Evolutionary conservation across 2,797 vertebrate genomes (phyloP).

Genomic region (Sebastes trivittatus): DNA sequence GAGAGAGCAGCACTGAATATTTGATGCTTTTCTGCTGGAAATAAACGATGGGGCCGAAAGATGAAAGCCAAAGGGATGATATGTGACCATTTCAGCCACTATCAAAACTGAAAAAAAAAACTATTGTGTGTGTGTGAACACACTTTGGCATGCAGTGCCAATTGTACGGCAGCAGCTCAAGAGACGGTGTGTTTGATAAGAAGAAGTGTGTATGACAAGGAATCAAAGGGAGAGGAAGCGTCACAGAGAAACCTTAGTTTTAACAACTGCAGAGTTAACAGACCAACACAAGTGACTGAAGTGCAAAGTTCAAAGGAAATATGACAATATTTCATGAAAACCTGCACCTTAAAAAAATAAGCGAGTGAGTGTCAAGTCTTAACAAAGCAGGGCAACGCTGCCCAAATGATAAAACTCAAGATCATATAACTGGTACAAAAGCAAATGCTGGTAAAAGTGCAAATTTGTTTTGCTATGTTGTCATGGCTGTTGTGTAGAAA

Average conservation of each 20-base stretch:
- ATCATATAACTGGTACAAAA: not conserved
- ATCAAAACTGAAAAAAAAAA: not conserved
- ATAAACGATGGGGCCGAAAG: conserved; percentile 1
- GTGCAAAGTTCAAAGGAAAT: conserved; percentile 41
- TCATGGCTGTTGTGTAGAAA: not conserved
- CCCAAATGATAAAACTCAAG: not conserved
- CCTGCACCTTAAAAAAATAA: conserved; percentile 9
- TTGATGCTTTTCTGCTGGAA: conserved; percentile 26
- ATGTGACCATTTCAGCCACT: not conserved
- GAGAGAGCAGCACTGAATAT: conserved; percentile 34
- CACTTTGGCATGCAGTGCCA: not conserved
- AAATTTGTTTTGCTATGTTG: not conserved
- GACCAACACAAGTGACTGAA: conserved; percentile 28
- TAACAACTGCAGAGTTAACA: conserved; percentile 38
- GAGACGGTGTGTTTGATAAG: not conserved
- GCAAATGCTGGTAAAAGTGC: not conserved
- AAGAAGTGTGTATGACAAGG: conserved; percentile 6
- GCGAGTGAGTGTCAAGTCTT: not conserved
- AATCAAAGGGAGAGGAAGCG: conserved; percentile 25
- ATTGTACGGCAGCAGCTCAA: not conserved
- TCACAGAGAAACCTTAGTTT: conserved; percentile 11
- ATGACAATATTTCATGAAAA: conserved; percentile 14
- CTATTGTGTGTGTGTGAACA: not conserved
- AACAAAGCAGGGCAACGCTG: not conserved
- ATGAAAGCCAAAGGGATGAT: conserved; percentile 22